Conservation (phyloP, 2,888 invertebrate genomes). For the Rhagonycha fulva region DNA sequence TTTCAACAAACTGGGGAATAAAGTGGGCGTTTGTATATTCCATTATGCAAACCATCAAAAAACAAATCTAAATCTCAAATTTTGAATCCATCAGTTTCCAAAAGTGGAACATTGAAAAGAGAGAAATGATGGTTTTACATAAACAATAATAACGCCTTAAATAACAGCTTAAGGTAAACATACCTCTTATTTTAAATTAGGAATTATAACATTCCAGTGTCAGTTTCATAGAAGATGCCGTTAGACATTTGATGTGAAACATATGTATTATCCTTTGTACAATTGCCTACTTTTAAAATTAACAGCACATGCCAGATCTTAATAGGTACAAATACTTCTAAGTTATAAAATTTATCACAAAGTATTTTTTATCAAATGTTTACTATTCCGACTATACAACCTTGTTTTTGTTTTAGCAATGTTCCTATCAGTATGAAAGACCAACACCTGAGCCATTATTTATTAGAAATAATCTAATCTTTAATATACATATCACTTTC, state of each 20-base stretch:
- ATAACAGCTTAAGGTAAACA: neutral
- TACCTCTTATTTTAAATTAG: constrained; percentile 6
- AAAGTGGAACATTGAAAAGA: neutral
- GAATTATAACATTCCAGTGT: constrained; percentile 25
- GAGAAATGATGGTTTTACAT: neutral
- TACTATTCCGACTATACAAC: neutral
- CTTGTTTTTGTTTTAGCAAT: neutral
- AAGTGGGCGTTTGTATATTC: neutral
- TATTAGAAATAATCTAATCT: constrained; percentile 13
- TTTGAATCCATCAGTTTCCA: neutral
- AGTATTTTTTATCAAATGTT: neutral
- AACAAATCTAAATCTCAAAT: neutral
- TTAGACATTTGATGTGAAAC: neutral
- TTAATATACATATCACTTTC: constrained; percentile 10
- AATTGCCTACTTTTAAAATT: neutral
- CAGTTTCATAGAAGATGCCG: neutral
- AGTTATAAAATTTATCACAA: neutral
- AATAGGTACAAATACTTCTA: neutral
- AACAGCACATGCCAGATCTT: neutral
- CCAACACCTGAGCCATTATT: constrained; percentile 8
- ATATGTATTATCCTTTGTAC: neutral
- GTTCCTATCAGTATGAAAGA: neutral
- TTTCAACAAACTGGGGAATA: neutral
- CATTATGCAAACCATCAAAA: neutral
- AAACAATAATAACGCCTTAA: neutral